phyloP scores from a whole-genome alignment of 2,797 vertebrate species.

The Lagorchestes hirsutus region DNA sequence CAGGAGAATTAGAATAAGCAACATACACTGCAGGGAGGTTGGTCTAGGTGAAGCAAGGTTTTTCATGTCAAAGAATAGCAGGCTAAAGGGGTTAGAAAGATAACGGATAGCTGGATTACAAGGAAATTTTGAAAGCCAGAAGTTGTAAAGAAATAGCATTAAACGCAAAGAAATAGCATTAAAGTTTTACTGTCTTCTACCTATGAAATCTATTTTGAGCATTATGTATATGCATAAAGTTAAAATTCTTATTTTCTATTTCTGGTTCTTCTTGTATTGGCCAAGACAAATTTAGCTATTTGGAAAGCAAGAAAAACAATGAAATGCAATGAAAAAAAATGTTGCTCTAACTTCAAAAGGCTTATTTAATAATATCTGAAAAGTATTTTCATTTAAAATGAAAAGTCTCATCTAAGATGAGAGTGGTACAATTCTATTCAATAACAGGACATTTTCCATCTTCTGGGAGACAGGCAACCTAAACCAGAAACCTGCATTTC shows the following conservation, averaged over 20 bases:
- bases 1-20: not conserved
- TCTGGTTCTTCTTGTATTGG: not conserved
- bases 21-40: not conserved
- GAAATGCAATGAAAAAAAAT: not conserved
- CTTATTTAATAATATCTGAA: not conserved
- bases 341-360: not conserved
- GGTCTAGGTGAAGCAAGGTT: not conserved
- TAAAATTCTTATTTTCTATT: not conserved
- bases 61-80: not conserved
- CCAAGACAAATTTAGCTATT: not conserved
- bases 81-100: not conserved
- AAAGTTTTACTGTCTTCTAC: not conserved
- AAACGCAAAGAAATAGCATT: not conserved
- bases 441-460: slow-evolving; percentile 23
- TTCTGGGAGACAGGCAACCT: not conserved
- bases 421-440: slow-evolving; percentile 13
- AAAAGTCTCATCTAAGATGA: not conserved
- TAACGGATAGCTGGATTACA: fast-evolving
- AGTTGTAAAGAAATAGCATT: not conserved
- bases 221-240: not conserved
- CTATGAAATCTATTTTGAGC: not conserved
- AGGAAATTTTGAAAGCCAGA: not conserved
- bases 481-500: not conserved
- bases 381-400: not conserved
- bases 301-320: not conserved